A percentile compares a stretch with the other conserved stretches of the same genome.
Conservation (phyloP, 2,797 vertebrate genomes). For the Percopsis omiscomaycus region DNA sequence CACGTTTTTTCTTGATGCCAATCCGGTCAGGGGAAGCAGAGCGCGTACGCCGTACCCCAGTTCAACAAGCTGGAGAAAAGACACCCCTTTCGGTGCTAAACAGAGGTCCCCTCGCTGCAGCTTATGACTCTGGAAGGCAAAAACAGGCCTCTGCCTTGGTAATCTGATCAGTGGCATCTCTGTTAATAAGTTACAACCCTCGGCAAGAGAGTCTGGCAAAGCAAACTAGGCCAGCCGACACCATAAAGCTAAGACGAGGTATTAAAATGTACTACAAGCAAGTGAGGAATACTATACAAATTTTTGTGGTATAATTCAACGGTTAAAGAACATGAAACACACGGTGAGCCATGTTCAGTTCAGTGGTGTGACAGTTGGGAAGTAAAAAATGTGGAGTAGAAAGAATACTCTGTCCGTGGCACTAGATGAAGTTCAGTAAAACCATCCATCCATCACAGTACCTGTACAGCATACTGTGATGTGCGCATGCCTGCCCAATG, state of each 20-base stretch:
- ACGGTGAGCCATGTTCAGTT: too few relatives aligned
- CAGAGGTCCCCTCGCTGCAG: not conserved
- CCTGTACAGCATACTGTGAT: too few relatives aligned
- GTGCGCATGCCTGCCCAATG: too few relatives aligned
- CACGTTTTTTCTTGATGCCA: conserved; percentile 23
- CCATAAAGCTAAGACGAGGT: not conserved
- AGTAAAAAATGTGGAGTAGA: too few relatives aligned
- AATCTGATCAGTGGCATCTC: conserved; percentile 1
- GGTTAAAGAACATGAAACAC: too few relatives aligned
- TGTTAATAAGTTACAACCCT: conserved; percentile 8
- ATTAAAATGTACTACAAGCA: too few relatives aligned
- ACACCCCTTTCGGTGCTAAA: conserved; percentile 2
- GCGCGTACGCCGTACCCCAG: conserved; percentile 13
- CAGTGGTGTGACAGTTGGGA: too few relatives aligned
- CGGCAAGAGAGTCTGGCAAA: not conserved
- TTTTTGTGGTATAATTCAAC: too few relatives aligned
- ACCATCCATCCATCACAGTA: too few relatives aligned
- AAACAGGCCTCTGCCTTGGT: conserved; percentile 1
- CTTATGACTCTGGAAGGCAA: not conserved
- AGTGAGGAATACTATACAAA: too few relatives aligned
- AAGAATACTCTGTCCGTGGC: too few relatives aligned
- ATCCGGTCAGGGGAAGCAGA: conserved; percentile 28
- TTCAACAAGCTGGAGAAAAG: conserved; percentile 4
- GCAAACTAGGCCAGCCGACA: conserved; percentile 26
- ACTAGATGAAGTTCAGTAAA: too few relatives aligned